Evolutionary conservation across 2,797 vertebrate genomes (phyloP).

Genomic region (Gymnothorax javanicus): DNA sequence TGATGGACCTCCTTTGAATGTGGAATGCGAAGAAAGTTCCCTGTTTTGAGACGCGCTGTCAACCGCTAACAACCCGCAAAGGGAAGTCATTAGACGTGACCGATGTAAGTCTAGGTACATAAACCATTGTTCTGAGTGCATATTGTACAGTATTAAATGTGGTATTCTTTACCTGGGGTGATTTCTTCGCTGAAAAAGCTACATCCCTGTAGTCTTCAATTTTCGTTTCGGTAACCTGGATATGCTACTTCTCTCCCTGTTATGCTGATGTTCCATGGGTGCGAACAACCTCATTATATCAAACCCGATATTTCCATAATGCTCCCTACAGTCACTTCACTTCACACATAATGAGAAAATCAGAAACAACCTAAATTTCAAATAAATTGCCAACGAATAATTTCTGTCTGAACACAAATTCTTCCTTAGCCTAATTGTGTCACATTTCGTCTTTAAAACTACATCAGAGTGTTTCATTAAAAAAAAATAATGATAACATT

Average conservation of each 20-base stretch:
- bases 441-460: slow-evolving; percentile 43
- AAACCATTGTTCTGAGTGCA: slow-evolving; percentile 93
- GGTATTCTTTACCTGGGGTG: slow-evolving; percentile 85
- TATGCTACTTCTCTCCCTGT: slow-evolving; percentile 81
- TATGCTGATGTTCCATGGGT: slow-evolving; percentile 84
- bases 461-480: slow-evolving; percentile 64
- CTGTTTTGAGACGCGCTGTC: slow-evolving; percentile 98
- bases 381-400: slow-evolving; percentile 79
- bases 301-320: slow-evolving; percentile 93
- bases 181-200: slow-evolving; percentile 70
- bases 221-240: slow-evolving; percentile 85
- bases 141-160: slow-evolving; percentile 89
- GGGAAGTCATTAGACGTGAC: slow-evolving; percentile 99
- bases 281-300: slow-evolving; percentile 91
- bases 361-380: slow-evolving; percentile 86
- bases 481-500: slow-evolving; percentile 52
- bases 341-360: slow-evolving; percentile 88
- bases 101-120: slow-evolving; percentile 96
- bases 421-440: slow-evolving; percentile 61
- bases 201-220: slow-evolving; percentile 81
- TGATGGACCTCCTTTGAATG: slow-evolving; percentile 98
- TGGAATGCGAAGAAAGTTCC: slow-evolving; percentile 92
- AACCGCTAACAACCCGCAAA: slow-evolving; percentile 99
- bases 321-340: slow-evolving; percentile 86
- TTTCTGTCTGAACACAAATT: slow-evolving; percentile 73